Evolutionary conservation across 2,113 vertebrate species (phyloP).

Genomic region (Pangasianodon gigas): DNA sequence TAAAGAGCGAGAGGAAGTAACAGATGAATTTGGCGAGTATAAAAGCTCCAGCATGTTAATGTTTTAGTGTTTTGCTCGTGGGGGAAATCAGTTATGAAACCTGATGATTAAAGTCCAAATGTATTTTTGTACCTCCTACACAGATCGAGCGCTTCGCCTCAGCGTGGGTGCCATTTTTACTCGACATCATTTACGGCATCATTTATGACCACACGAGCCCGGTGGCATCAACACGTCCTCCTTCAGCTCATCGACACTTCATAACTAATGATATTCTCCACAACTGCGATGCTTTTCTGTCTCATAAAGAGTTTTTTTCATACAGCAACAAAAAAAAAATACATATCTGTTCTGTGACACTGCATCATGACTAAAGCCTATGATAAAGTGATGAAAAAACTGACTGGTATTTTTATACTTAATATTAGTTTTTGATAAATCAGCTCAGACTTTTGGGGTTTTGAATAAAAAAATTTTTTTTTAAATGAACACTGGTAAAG

Average conservation of each 20-base stretch:
- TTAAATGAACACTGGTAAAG: background rate
- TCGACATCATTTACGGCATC: slow-evolving; percentile 18
- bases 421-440: background rate
- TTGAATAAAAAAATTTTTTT: background rate
- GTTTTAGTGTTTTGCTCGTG: background rate
- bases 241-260: background rate
- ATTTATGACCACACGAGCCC: slow-evolving; percentile 30
- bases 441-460: background rate
- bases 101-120: slow-evolving; percentile 37
- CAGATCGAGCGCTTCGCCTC: background rate
- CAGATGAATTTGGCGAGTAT: background rate
- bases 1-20: background rate
- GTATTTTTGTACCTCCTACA: slow-evolving; percentile 25
- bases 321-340: background rate
- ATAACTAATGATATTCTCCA: background rate
- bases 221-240: slow-evolving; percentile 28
- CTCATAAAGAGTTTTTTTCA: background rate
- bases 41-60: background rate
- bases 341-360: background rate
- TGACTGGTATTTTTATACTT: background rate
- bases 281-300: background rate
- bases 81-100: slow-evolving; percentile 16
- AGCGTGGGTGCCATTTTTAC: slow-evolving; percentile 17
- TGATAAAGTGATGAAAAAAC: background rate
- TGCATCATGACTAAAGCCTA: background rate